Evolutionary conservation across 2,888 invertebrate genomes (phyloP), one percentile per base, ranked within the genome.

Genomic region (Copidosoma aretas): DNA sequence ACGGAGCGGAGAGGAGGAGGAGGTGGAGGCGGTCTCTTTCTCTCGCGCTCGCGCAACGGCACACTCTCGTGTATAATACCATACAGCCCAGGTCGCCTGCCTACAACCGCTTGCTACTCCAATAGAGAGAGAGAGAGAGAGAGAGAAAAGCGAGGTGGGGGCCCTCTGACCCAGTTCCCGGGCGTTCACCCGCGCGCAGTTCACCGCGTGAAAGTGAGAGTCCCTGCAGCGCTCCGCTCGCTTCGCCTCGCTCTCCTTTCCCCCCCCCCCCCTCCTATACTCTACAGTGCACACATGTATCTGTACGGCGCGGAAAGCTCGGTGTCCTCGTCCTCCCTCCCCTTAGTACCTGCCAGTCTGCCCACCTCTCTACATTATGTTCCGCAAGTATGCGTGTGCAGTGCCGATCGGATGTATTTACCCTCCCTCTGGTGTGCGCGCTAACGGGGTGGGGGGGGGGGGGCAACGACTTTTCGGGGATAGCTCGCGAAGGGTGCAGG

Each of bases 121-220:
- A 52, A 64, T 65, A 64, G n/a, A n/a, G n/a, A n/a, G n/a, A n/a
- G n/a, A n/a, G n/a, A 32, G 32, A 32, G 63, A 65, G 66, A 60
- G 65, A 67, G 67, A 86, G 56, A 41, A 51, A 51, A 60, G 52
- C 24, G 85, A 86, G 86, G 80, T 81, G 87, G 87, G 87, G 89
- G 82, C 89, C 87, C 88, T 89, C 87, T 90, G 91, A 90, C 91
- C 91, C 88, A 91, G 87, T 91, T 91, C 86, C 87, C 88, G 91
- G 90, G 88, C 90, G 88, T 90, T 90, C 89, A 89, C 89, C 83
- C 89, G 82, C 54, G 14, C 21, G 54, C 86, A 86, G 87, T 87
- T 86, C 87, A 86, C 84, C 83, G 84, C 86, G 87, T 86, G 88
- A 87, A 88, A 88, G 88, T 87, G 87, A 88, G 87, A 87, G 88